A percentile compares a stretch with the other conserved stretches of the same genome.
Conservation (phyloP, 2,113 vertebrate species). For the Colistium nudipinnis region DNA sequence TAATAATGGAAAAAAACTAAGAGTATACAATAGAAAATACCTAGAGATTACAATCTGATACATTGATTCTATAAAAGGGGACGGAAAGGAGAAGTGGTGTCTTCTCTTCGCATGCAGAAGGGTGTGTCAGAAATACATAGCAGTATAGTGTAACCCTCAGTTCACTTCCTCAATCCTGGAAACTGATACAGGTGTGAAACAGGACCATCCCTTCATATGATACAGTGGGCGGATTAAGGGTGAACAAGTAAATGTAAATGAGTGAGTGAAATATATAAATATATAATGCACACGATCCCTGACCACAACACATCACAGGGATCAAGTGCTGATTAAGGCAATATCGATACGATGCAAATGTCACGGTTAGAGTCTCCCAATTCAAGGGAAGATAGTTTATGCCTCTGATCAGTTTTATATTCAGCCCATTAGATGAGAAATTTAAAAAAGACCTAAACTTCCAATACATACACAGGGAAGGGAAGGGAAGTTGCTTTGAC, state of each 20-base stretch:
- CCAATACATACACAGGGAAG: no score
- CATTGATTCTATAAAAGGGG: conserved; percentile 9
- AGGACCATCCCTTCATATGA: not conserved
- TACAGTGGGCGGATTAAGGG: not conserved
- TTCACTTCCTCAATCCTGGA: conserved; percentile 66
- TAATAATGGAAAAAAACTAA: not conserved
- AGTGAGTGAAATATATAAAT: not conserved
- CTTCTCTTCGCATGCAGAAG: conserved; percentile 58
- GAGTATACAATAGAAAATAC: not conserved
- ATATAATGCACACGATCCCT: not conserved
- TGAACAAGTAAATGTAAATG: not conserved
- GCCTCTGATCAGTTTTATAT: not conserved
- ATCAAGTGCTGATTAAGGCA: not conserved
- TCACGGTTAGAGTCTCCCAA: no score
- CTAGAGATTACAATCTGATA: conserved; percentile 1
- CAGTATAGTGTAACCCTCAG: conserved; percentile 6
- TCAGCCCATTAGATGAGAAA: not conserved
- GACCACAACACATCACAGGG: not conserved
- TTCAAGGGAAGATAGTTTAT: not conserved
- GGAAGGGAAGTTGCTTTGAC: no score
- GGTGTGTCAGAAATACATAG: conserved; percentile 67
- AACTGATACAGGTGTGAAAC: conserved; percentile 4
- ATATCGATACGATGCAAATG: not conserved
- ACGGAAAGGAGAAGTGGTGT: conserved; percentile 10
- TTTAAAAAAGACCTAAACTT: not conserved